A percentile compares a stretch with the other conserved stretches of the same genome.
These are phyloP conservation scores for Peromyscus aztecus DNA, from an alignment of 2,797 vertebrate species.

Conservation along the genomic window DNA sequence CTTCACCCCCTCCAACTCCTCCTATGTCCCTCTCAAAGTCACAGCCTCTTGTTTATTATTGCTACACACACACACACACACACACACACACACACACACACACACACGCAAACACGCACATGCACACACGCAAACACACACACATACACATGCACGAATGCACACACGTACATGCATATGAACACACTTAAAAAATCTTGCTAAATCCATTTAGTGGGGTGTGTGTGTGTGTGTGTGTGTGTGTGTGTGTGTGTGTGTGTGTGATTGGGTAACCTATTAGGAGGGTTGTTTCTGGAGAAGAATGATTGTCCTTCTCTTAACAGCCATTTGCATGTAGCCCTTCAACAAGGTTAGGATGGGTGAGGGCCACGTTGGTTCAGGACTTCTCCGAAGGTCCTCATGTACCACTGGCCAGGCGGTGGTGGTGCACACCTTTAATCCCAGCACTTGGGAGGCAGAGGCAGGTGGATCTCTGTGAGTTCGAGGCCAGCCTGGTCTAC, in stretches of 20 bases:
- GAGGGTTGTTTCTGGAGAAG: neutral
- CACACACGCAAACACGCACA: too few species aligned
- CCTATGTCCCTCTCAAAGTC: neutral
- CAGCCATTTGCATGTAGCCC: neutral
- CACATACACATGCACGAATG: too few species aligned
- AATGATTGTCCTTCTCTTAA: neutral
- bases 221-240: neutral
- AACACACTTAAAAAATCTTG: neutral
- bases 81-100: too few species aligned
- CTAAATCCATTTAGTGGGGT: neutral
- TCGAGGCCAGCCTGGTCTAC: too few species aligned
- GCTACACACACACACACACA: neutral
- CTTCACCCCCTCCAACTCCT: neutral
- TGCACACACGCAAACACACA: too few species aligned
- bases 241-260: neutral
- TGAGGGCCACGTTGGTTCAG: neutral
- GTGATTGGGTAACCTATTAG: neutral
- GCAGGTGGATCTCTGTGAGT: too few species aligned
- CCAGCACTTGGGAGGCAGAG: too few species aligned
- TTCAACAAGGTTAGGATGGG: neutral
- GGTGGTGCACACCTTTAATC: too few species aligned
- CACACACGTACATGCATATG: too few species aligned
- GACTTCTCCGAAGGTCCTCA: neutral
- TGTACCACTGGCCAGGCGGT: too few species aligned
- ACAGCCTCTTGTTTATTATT: neutral